Evolutionary conservation across 2,113 vertebrate species (phyloP).

Genomic region (Protomyctophum bolini): DNA sequence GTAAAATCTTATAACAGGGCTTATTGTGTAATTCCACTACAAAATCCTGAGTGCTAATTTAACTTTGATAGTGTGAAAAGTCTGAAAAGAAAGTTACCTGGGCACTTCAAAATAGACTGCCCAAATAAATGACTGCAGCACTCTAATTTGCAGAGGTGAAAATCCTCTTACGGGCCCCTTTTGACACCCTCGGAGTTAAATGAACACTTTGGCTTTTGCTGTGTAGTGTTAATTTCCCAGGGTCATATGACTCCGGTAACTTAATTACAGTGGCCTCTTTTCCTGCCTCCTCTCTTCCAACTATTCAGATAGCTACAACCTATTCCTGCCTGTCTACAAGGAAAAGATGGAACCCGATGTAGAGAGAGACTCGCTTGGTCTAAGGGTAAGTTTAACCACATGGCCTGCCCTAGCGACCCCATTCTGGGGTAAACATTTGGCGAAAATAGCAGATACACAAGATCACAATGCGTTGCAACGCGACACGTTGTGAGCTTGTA

Average conservation of each 20-base stretch:
- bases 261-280: conserved; percentile 5
- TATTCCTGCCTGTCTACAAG: conserved; percentile 83
- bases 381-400: conserved; percentile 79
- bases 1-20: background rate
- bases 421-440: background rate
- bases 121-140: too few species aligned
- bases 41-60: too few species aligned
- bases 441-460: too few species aligned
- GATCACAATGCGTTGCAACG: too few species aligned
- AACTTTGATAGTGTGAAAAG: too few species aligned
- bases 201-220: too few species aligned
- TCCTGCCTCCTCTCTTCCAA: background rate
- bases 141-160: too few species aligned
- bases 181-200: too few species aligned
- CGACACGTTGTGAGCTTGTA: too few species aligned
- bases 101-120: too few species aligned
- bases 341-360: conserved; percentile 68
- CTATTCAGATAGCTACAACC: conserved; percentile 79
- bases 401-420: background rate
- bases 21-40: background rate
- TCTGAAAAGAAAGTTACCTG: too few species aligned
- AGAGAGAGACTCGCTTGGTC: conserved; percentile 77
- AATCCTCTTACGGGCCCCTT: too few species aligned
- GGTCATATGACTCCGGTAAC: background rate
- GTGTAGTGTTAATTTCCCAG: background rate